phyloP scores from a whole-genome alignment of 2,113 vertebrate species.

The Sinocyclocheilus anshuiensis region DNA sequence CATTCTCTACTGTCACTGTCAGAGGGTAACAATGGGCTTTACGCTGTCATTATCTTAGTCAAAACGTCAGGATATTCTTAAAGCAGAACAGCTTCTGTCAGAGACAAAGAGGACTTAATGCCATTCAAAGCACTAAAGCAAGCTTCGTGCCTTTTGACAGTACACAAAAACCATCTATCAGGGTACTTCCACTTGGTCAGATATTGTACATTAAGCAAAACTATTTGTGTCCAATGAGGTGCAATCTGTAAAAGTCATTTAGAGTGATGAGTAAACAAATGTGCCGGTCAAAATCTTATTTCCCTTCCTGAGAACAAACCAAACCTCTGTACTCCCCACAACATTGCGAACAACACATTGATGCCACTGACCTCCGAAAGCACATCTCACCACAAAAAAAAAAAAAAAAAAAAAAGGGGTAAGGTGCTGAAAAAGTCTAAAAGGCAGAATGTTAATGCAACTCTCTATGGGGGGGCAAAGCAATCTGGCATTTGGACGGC shows the following conservation, averaged over 20 bases:
- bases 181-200: conserved; percentile 6
- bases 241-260: background rate
- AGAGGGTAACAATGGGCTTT: conserved; percentile 32
- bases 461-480: background rate
- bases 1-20: conserved; percentile 20
- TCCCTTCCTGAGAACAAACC: background rate
- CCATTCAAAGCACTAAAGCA: conserved; percentile 7
- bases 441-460: background rate
- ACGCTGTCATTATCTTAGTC: conserved; percentile 47
- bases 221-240: background rate
- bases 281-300: conserved; percentile 23
- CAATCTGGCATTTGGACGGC: no score
- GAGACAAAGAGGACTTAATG: conserved; percentile 30
- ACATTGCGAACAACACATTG: background rate
- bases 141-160: conserved; percentile 24
- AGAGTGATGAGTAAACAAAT: conserved; percentile 22
- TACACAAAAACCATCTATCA: conserved; percentile 16
- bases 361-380: conserved; percentile 10
- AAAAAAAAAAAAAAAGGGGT: conserved; percentile 1
- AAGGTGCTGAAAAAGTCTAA: conserved; percentile 18
- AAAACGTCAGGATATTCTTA: conserved; percentile 36
- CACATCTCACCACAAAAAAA: conserved; percentile 19
- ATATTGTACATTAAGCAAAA: conserved; percentile 36
- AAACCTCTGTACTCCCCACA: background rate
- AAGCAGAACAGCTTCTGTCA: conserved; percentile 38